Evolutionary conservation across 1,140 invertebrate genomes (phyloP).

Genomic region (Archivesica marissinica): DNA sequence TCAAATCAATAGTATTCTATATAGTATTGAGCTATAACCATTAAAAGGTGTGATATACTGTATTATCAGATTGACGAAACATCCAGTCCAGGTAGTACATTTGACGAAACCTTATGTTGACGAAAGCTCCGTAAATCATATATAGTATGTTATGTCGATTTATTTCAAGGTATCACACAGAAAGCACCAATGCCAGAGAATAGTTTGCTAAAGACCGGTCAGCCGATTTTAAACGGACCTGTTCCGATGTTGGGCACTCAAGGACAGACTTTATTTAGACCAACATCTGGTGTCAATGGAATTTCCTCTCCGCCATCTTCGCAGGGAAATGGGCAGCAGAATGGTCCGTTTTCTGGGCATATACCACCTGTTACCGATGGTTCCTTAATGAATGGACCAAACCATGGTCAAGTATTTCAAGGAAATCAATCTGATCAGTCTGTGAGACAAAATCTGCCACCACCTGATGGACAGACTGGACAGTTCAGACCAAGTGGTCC

Average conservation of each 20-base stretch:
- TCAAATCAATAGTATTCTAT: no score
- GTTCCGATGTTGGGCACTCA: neutral
- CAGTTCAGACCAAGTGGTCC: neutral
- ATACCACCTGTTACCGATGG: neutral
- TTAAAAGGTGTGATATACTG: no score
- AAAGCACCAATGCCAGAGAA: neutral
- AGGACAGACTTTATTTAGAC: neutral
- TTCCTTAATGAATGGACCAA: slow-evolving; percentile 12
- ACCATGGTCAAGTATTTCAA: neutral
- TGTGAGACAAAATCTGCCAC: neutral
- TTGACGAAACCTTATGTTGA: no score
- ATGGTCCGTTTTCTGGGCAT: neutral
- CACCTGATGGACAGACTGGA: neutral
- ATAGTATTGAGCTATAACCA: no score
- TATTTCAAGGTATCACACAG: no score
- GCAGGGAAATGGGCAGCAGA: slow-evolving; percentile 2
- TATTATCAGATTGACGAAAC: no score
- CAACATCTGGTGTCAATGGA: slow-evolving; percentile 39
- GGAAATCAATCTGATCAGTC: slow-evolving; percentile 5
- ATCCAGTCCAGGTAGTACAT: no score
- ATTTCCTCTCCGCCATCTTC: neutral
- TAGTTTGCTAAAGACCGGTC: slow-evolving; percentile 10
- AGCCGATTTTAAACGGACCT: slow-evolving; percentile 20
- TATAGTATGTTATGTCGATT: no score
- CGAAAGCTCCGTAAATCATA: no score